Conservation (phyloP, 2,888 invertebrate species). For the Vannuccia rotundouncinata region DNA sequence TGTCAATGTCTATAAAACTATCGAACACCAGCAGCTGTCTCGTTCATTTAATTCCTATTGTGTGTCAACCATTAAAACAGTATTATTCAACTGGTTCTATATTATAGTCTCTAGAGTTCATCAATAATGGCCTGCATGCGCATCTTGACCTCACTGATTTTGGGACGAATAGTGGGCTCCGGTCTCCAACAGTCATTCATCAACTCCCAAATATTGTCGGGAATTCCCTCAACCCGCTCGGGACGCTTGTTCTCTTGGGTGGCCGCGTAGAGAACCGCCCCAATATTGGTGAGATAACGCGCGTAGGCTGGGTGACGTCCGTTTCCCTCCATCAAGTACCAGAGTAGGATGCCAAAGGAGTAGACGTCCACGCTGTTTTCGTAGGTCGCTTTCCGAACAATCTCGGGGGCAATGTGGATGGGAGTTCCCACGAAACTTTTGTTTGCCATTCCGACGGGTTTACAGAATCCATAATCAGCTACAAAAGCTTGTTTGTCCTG, state of each 20-base stretch:
- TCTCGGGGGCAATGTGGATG: conserved; percentile 27
- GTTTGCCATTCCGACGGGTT: background rate
- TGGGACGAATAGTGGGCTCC: background rate
- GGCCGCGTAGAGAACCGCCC: too few species aligned
- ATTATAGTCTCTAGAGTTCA: too few species aligned
- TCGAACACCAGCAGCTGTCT: too few species aligned
- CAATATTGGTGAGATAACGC: background rate
- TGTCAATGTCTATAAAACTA: too few species aligned
- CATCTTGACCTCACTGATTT: background rate
- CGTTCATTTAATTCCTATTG: too few species aligned
- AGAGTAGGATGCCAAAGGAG: conserved; percentile 22
- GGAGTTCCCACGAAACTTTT: background rate
- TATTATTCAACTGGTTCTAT: too few species aligned
- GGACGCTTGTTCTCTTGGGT: conserved; percentile 16
- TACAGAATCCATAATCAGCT: conserved; percentile 24
- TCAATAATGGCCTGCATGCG: too few species aligned
- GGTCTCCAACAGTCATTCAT: conserved; percentile 8
- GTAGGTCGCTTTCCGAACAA: background rate
- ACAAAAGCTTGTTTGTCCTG: conserved; percentile 2
- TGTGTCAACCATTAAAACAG: too few species aligned
- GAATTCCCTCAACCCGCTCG: background rate
- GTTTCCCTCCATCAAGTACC: conserved; percentile 18
- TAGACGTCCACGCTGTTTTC: conserved; percentile 2
- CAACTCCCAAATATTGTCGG: conserved; percentile 18
- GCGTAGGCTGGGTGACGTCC: background rate